Conservation (phyloP, 2,797 vertebrate species). For the Rhinophrynus dorsalis region DNA sequence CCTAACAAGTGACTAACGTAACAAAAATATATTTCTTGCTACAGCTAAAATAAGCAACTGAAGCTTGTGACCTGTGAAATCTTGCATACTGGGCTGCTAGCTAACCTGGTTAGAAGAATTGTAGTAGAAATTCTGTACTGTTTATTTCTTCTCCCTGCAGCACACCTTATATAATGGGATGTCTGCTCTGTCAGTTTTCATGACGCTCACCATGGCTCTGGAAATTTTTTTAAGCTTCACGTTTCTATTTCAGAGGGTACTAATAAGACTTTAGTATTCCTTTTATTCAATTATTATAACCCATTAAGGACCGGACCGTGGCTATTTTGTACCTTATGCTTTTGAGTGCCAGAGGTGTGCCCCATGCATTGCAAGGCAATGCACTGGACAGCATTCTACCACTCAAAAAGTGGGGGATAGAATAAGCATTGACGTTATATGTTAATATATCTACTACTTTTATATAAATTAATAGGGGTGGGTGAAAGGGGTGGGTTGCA, state of each 20-base stretch:
- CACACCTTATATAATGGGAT: conserved; percentile 24
- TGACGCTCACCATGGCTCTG: conserved; percentile 15
- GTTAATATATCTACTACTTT: too few species aligned
- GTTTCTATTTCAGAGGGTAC: conserved; percentile 5
- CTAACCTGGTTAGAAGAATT: not conserved
- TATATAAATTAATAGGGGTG: too few species aligned
- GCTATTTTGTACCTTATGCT: too few species aligned
- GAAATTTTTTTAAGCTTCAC: not conserved
- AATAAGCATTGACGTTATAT: too few species aligned
- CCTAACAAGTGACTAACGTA: conserved; percentile 7
- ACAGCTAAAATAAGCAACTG: conserved; percentile 21
- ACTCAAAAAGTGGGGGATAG: too few species aligned
- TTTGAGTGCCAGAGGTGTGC: too few species aligned
- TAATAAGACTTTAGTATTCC: too few species aligned
- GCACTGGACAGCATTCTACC: too few species aligned
- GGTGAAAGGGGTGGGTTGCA: too few species aligned
- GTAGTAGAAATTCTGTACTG: not conserved
- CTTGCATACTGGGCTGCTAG: not conserved
- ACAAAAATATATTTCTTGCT: not conserved
- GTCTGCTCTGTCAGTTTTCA: conserved; percentile 40
- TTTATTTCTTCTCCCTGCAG: conserved; percentile 23
- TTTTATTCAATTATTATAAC: too few species aligned
- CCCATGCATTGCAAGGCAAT: too few species aligned
- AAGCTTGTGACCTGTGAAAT: conserved; percentile 32
- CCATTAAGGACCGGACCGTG: too few species aligned